phyloP scores from a whole-genome alignment of 1,140 invertebrate genomes.

The Drosophila bifasciata region DNA sequence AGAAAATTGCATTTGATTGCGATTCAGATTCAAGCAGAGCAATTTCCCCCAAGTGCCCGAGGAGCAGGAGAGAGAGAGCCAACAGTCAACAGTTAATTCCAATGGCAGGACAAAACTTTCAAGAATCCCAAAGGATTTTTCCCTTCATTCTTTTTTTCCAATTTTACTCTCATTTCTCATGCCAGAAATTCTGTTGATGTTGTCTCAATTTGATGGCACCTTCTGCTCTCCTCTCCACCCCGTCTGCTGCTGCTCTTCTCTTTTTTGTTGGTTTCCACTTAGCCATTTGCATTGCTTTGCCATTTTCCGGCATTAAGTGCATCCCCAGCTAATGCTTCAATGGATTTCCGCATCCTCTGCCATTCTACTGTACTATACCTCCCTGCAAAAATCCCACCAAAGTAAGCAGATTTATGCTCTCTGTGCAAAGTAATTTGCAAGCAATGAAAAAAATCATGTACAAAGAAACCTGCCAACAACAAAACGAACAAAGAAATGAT shows the following conservation, averaged over 20 bases:
- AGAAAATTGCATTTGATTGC: conserved; percentile 54
- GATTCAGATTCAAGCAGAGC: conserved; percentile 22
- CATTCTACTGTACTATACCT: too few species aligned
- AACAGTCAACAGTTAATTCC: conserved; percentile 1
- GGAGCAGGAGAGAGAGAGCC: background rate
- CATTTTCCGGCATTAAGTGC: conserved; percentile 20
- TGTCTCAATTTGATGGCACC: conserved; percentile 32
- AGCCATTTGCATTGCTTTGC: conserved; percentile 27
- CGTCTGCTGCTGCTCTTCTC: conserved; percentile 14
- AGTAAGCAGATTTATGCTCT: conserved; percentile 61
- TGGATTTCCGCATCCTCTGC: conserved; percentile 7
- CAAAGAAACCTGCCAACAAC: conserved; percentile 49
- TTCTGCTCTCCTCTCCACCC: background rate
- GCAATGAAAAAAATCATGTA: conserved; percentile 22
- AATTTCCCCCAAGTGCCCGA: conserved; percentile 25
- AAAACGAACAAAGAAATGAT: conserved; percentile 54
- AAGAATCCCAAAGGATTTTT: conserved; percentile 17
- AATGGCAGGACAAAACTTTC: background rate
- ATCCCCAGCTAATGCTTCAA: conserved; percentile 25
- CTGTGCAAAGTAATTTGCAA: conserved; percentile 41
- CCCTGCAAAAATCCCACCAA: conserved; percentile 44
- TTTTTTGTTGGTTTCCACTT: conserved; percentile 7
- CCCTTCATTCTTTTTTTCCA: conserved; percentile 1
- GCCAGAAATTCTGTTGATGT: background rate
- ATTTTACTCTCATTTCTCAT: background rate